Evolutionary conservation across 1,140 invertebrate genomes (phyloP), one percentile per base, ranked within the genome.

Genomic region (Brachionus angularis): DNA sequence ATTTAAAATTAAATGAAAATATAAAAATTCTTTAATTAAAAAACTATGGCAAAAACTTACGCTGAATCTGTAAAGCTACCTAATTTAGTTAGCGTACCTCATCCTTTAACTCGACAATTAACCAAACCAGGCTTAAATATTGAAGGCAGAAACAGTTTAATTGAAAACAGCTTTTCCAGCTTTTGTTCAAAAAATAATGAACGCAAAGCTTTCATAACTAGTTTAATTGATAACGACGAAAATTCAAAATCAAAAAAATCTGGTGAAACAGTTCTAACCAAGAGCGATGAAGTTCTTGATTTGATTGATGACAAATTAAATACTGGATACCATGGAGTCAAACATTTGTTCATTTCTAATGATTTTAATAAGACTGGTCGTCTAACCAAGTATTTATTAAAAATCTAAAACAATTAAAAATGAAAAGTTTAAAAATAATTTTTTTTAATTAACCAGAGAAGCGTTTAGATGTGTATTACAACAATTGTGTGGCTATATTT

Each of bases 401-500:
- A 50, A n/a, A 23, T 18, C 25, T 36, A 29, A 14, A 34, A 33
- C 16, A 8, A 47, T 23, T 1, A 14, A 49, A 47, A 1, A 47
- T 49, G 0, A 39, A 25, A 49, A 23, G 7, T 5, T 18, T 34
- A 23, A 12, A 1, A 1, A 29, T n/a, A 67, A 46, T 16, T 31
- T 16, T 46, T 29, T 31, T 23, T 70, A 5, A 25, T 23, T n/a
- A 18, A 23, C 2, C 3, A 70, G 67, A 44, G 67, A 70, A 36
- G 31, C n/a, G 7, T 70, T 70, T 16, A 42, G 42, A 52, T 50
- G 47, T 21, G 27, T 70, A 10, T 21, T 70, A 18, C 34, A 36
- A 4, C 67, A 70, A 44, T 44, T 70, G 16, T 70, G 67, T 53
- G 67, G 67, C 21, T 70, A 27, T 29, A 52, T 70, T 1, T 33